Conservation (phyloP, 64 coral and sea anemone species). For the Acropora yongei region DNA sequence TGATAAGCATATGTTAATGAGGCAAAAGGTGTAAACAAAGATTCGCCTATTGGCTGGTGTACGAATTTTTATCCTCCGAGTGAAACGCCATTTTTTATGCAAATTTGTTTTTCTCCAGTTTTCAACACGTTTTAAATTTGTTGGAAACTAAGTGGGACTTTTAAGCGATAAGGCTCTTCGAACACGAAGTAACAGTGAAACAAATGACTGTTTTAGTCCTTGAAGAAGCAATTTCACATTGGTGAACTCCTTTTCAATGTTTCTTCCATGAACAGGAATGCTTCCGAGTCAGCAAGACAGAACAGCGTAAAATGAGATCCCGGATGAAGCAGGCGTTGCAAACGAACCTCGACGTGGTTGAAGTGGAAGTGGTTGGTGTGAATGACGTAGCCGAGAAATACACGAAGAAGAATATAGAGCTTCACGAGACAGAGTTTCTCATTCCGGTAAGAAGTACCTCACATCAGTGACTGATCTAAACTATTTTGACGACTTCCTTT, state of each 20-base stretch:
- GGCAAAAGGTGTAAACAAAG: too few relatives aligned
- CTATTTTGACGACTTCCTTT: not conserved
- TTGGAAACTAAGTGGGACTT: too few relatives aligned
- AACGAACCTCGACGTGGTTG: constrained; percentile 19
- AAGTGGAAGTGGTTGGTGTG: constrained; percentile 19
- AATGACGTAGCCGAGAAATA: constrained; percentile 81
- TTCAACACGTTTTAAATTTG: too few relatives aligned
- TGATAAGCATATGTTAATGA: too few relatives aligned
- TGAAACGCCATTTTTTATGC: too few relatives aligned
- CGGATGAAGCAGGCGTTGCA: constrained; percentile 78
- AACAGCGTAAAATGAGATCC: constrained; percentile 74
- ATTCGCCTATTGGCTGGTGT: too few relatives aligned
- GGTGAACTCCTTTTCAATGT: not conserved
- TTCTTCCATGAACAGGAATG: constrained; percentile 68
- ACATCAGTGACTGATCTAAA: not conserved
- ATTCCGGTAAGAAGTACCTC: constrained; percentile 58
- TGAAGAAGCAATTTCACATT: not conserved
- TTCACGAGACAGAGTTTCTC: constrained; percentile 66
- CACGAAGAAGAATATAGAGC: constrained; percentile 64
- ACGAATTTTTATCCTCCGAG: too few relatives aligned
- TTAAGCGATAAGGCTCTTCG: too few relatives aligned
- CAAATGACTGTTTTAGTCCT: too few relatives aligned
- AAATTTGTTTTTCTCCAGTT: too few relatives aligned
- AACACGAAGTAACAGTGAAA: too few relatives aligned
- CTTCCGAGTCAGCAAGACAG: constrained; percentile 72